Conservation (phyloP, 2,888 invertebrate genomes). For the Dicroscelio sp. region DNA sequence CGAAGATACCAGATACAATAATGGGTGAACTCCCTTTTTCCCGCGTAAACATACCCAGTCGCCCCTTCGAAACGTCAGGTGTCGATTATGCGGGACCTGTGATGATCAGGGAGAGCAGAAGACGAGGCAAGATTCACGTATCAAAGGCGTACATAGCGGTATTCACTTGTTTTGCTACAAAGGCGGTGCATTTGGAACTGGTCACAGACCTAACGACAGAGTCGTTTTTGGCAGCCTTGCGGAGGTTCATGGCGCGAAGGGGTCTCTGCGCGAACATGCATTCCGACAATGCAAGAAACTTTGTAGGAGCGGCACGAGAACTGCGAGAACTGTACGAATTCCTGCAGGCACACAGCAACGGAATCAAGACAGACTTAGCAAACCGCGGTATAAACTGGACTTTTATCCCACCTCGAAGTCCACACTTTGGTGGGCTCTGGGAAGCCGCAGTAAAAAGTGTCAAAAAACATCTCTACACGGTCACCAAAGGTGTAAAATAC, state of each 20-base stretch:
- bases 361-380: slow-evolving; percentile 30
- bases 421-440: slow-evolving; percentile 83
- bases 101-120: slow-evolving; percentile 53
- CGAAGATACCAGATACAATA: slow-evolving; percentile 32
- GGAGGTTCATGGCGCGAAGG: slow-evolving; percentile 65
- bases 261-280: slow-evolving; percentile 42
- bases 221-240: slow-evolving; percentile 63
- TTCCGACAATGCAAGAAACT: neutral
- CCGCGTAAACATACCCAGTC: neutral
- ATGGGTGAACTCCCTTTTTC: slow-evolving; percentile 45
- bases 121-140: slow-evolving; percentile 52
- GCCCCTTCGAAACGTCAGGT: slow-evolving; percentile 49
- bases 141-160: slow-evolving; percentile 81
- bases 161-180: slow-evolving; percentile 82
- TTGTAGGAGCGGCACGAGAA: neutral
- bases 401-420: slow-evolving; percentile 69
- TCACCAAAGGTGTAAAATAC: neutral
- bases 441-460: slow-evolving; percentile 84
- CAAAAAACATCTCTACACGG: slow-evolving; percentile 81
- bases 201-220: slow-evolving; percentile 69
- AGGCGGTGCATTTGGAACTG: slow-evolving; percentile 76
- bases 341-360: neutral
- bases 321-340: neutral
- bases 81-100: slow-evolving; percentile 79
- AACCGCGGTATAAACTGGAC: slow-evolving; percentile 59